Evolutionary conservation across 1,140 invertebrate genomes (phyloP), one percentile per base, ranked within the genome.

Genomic region (Dendroctonus ponderosae): DNA sequence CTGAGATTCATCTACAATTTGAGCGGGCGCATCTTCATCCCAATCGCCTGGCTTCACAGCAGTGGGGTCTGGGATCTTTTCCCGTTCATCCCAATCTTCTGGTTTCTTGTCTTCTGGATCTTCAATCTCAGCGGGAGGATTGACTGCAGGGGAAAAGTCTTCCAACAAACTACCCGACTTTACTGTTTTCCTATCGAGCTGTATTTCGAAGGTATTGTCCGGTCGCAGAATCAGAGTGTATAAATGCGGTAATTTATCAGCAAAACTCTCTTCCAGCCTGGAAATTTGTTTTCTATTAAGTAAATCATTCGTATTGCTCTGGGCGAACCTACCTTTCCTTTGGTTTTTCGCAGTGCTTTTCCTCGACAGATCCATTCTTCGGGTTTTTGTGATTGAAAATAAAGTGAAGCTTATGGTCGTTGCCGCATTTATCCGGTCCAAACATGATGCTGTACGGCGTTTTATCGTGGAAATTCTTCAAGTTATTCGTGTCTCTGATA

Each of bases 391-490:
- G 95, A 52, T 91, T 87, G 81, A 99, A 96, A 78, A 99, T 99
- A 79, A 99, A 99, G 80, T 99, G 97, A 56, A 98, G 82, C 86
- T 98, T 98, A 73, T 92, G 87, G 79, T 97, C 93, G 75, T 90
- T 93, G 62, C 97, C 97, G 83, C 97, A 99, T 80, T 99, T 99
- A 82, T 99, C 97, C 7, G 97, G 97, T 2, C 97, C 97, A 83
- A 99, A 99, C 97, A 99, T 99, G 74, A 99, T 95, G 3, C 93
- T 93, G 80, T 98, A 99, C 0, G 95, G 92, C 7, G 96, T 96
- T 81, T 97, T 96, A 81, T 99, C 96, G 78, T 94, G 86, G 79
- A 99, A 97, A 68, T 89, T 83, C 61, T 85, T 88, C 37, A 98
- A 83, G 79, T 96, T 88, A 14, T 86, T 79, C 46, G 87, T 85